Evolutionary conservation across 2,797 vertebrate species (phyloP).

Genomic region (Hybognathus amarus): DNA sequence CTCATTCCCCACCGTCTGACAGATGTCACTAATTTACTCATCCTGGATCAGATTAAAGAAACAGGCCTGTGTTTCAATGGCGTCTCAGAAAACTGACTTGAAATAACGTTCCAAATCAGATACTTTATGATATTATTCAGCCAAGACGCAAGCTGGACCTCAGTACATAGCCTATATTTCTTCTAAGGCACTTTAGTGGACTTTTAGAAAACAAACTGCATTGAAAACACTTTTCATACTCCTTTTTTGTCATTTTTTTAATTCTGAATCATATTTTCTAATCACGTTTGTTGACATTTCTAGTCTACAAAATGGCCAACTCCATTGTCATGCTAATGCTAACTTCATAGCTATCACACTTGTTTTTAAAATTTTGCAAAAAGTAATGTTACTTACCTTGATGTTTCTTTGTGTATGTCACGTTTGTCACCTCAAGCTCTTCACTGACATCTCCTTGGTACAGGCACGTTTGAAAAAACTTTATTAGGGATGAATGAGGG

Average conservation of each 20-base stretch:
- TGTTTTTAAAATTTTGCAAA: neutral
- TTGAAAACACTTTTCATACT: neutral
- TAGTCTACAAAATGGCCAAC: neutral
- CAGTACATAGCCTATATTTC: slow-evolving; percentile 9
- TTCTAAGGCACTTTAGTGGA: neutral
- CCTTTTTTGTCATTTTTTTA: too few species aligned
- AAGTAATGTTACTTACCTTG: neutral
- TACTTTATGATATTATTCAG: neutral
- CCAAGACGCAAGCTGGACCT: neutral
- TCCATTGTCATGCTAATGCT: neutral
- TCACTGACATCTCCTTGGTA: neutral
- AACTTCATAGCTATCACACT: neutral
- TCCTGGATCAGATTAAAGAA: slow-evolving; percentile 55
- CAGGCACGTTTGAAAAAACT: neutral
- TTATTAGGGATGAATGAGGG: neutral
- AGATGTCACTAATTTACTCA: slow-evolving; percentile 66
- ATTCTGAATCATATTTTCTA: neutral
- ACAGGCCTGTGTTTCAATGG: slow-evolving; percentile 47
- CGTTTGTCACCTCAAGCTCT: neutral
- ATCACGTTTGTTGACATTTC: neutral
- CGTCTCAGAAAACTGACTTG: slow-evolving; percentile 63
- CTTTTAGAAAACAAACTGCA: slow-evolving; percentile 9
- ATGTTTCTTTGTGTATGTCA: neutral
- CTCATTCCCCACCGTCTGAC: slow-evolving; percentile 72
- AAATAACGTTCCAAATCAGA: slow-evolving; percentile 53